Evolutionary conservation across 1,140 invertebrate genomes (phyloP), one percentile per base, ranked within the genome.

Genomic region (Araneus ventricosus): DNA sequence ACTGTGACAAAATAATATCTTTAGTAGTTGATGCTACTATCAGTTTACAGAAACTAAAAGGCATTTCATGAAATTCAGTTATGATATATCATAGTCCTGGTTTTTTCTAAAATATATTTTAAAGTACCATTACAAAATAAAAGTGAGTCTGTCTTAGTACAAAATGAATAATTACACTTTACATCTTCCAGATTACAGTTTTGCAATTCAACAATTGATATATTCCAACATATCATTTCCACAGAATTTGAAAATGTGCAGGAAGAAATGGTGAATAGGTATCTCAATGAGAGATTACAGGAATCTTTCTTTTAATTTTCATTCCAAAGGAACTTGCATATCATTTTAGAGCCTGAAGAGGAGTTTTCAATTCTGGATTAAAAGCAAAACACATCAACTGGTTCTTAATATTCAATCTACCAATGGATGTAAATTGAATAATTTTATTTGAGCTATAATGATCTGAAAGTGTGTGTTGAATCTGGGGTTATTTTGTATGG

Each of bases 1-100:
- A 5, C 61, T 87, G 14, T 87, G 4, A 87, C 34, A 59, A 87
- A 61, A 39, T 87, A 37, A 87, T 57, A 37, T 87, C 57, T 87
- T 87, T 37, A 87, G 30, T 61, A 24, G 34, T 34, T 24, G 30
- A 61, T 4, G 63, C 57, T 39, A 87, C 14, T 37, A 87, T 59
- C 85, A 61, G 6, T 22, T 59, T 61, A 63, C 27, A 37, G 52
- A n/a, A 10, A 30, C 14, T 14, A 37, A 14, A 5, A 0, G 52
- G 22, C 30, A 61, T n/a, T 22, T 87, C 57, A 8, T 27, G 63
- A n/a, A 87, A 87, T 45, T 63, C 85, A 24, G 59, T 61, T 37
- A 27, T 84, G 0, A 84, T 27, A 10, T 52, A 20, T 20, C 17
- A 84, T 30, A 45, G 52, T 34, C n/a, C n/a, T 8, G 85, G 85